These are phyloP conservation scores for Bombus confusus DNA, from an alignment of 1,140 invertebrate species.

Conservation along the genomic window DNA sequence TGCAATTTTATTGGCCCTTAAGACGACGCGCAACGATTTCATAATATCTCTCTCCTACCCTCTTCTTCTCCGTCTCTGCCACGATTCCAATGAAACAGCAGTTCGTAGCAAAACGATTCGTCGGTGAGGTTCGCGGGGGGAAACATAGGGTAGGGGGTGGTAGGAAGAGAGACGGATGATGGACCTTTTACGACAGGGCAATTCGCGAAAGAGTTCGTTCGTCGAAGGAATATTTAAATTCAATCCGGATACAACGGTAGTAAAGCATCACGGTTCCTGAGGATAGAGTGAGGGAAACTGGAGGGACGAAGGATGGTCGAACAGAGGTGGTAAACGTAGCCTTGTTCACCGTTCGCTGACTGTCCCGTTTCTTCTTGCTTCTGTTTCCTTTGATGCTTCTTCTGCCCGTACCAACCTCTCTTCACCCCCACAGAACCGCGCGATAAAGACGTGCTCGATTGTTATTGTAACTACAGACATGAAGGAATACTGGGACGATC, in stretches of 20 bases:
- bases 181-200: slow-evolving; percentile 61
- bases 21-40: slow-evolving; percentile 62
- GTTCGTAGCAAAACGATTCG: slow-evolving; percentile 49
- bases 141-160: background rate
- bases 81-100: slow-evolving; percentile 59
- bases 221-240: slow-evolving; percentile 72
- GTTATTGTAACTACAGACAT: slow-evolving; percentile 14
- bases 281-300: background rate
- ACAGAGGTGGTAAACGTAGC: slow-evolving; percentile 23
- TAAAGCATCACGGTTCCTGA: slow-evolving; percentile 52
- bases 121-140: background rate
- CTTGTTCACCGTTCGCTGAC: background rate
- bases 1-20: slow-evolving; percentile 62
- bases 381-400: slow-evolving; percentile 3
- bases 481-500: background rate
- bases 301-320: background rate
- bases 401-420: background rate
- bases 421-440: background rate
- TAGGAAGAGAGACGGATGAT: background rate
- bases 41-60: slow-evolving; percentile 32
- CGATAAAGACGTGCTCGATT: slow-evolving; percentile 36
- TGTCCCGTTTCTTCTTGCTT: background rate
- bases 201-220: slow-evolving; percentile 68
- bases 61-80: background rate
- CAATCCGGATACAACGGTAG: slow-evolving; percentile 63